These are phyloP conservation scores for Apamea monoglypha DNA, from an alignment of 2,888 invertebrate genomes.

Conservation along the genomic window DNA sequence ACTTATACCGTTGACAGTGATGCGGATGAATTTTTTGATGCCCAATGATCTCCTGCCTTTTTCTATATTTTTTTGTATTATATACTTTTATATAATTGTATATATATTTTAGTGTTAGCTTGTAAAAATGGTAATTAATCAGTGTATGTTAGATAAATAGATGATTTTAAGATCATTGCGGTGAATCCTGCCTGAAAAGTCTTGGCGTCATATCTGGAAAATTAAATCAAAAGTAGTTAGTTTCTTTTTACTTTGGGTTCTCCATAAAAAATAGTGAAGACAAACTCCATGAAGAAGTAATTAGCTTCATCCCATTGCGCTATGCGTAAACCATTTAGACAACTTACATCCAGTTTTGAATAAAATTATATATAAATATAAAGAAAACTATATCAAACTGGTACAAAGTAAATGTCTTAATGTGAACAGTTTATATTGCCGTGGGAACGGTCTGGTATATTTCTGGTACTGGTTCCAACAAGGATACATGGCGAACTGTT, in stretches of 20 bases:
- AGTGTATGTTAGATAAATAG: too few relatives aligned
- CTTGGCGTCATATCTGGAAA: too few relatives aligned
- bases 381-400: slow-evolving; percentile 19
- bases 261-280: not conserved
- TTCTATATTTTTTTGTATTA: too few relatives aligned
- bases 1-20: too few relatives aligned
- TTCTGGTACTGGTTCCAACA: slow-evolving; percentile 37
- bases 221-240: not conserved
- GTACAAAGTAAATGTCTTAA: slow-evolving; percentile 18
- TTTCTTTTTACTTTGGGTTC: too few relatives aligned
- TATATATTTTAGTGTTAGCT: too few relatives aligned
- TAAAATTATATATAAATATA: slow-evolving; percentile 7
- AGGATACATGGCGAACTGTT: slow-evolving; percentile 55
- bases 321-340: not conserved
- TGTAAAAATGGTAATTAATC: too few relatives aligned
- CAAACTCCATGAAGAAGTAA: not conserved
- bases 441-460: slow-evolving; percentile 56
- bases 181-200: not conserved
- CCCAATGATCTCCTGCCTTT: too few relatives aligned
- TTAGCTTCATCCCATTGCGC: not conserved
- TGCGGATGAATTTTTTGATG: too few relatives aligned
- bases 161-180: not conserved
- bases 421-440: slow-evolving; percentile 23
- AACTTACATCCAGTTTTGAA: not conserved
- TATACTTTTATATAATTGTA: too few relatives aligned